Base-by-base conservation (phyloP, 2,888 invertebrate species). In the Brenthis ino region DNA sequence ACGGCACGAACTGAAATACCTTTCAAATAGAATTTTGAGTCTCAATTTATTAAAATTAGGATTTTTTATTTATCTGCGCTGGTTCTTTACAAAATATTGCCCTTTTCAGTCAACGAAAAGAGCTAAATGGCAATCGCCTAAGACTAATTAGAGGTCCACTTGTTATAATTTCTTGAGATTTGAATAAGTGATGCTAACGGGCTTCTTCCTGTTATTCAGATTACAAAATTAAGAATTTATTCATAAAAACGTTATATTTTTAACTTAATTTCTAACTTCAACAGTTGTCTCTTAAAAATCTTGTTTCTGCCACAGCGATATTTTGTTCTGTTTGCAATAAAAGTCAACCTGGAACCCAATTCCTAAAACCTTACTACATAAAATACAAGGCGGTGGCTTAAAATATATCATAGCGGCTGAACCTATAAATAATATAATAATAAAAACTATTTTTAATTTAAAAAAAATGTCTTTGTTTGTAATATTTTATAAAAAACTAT, bases 1-100 rank as follows among this genome's bases (percentile, higher is more conserved):
- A 57, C 57, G 20, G 16, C 43, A 16, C 16, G 54, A 60, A 61
- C 54, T 53, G 72, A 64, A 65, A 69, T 67, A 67, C 71, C 71
- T 67, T 65, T 54, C 65, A 51, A 69, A 72, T 65, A 65, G 65
- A 69, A 65, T 69, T 72, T 69, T 55, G 50, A 65, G 61, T 43
- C 48, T 57, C 64, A 69, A 72, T 68, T 67, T 61, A 65, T 71
- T 63, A 65, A 57, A 71, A 67, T 68, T 50, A 61, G 48, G n/a
- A 24, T 54, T 54, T 58, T 54, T 66, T 47, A 65, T 58, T 65
- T 58, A 24, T 58, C 8, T 33, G 50, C 33, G 50, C 28, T 28
- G 28, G 16, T 28, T 63, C 53, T 63, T 53, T 63, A 63, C 37
- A 63, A 63, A 63, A 63, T 63, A 13, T 63, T 53, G 20, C 28